Percentiles rank a stretch among this genome's conserved stretches.
These are phyloP conservation scores for Littorina saxatilis DNA, from an alignment of 1,140 invertebrate species.

Conservation along the genomic window DNA sequence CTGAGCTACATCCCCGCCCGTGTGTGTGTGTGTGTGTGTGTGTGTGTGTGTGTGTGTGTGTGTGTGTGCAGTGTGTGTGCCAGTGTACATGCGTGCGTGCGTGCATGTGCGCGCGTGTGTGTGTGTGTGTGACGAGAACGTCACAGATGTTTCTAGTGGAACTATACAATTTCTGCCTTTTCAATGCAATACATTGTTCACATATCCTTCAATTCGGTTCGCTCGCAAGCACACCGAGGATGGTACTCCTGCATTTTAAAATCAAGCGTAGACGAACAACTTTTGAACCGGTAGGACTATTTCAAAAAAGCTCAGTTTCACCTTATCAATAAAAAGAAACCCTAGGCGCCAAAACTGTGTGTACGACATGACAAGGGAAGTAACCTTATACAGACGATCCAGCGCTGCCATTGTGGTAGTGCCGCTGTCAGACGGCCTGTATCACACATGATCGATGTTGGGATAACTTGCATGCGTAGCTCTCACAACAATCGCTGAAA, in stretches of 20 bases:
- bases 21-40: conserved; percentile 15
- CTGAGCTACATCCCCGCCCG: not conserved
- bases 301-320: too few relatives aligned
- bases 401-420: not conserved
- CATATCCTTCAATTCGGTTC: too few relatives aligned
- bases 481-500: not conserved
- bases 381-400: not conserved
- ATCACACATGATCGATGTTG: conserved; percentile 4
- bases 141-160: not conserved
- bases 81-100: not conserved
- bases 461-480: not conserved
- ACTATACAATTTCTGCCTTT: too few relatives aligned
- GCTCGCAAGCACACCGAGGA: too few relatives aligned
- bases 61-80: conserved; percentile 11
- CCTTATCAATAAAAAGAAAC: too few relatives aligned
- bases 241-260: too few relatives aligned
- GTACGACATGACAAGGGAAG: not conserved
- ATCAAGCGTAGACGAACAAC: not conserved
- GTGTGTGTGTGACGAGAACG: not conserved
- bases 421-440: not conserved
- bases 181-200: too few relatives aligned
- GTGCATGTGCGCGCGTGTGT: conserved; percentile 4
- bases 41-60: conserved; percentile 11
- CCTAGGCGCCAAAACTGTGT: too few relatives aligned
- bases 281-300: too few relatives aligned